Conservation (phyloP, 2,113 vertebrate species). For the Erpornis zantholeuca region DNA sequence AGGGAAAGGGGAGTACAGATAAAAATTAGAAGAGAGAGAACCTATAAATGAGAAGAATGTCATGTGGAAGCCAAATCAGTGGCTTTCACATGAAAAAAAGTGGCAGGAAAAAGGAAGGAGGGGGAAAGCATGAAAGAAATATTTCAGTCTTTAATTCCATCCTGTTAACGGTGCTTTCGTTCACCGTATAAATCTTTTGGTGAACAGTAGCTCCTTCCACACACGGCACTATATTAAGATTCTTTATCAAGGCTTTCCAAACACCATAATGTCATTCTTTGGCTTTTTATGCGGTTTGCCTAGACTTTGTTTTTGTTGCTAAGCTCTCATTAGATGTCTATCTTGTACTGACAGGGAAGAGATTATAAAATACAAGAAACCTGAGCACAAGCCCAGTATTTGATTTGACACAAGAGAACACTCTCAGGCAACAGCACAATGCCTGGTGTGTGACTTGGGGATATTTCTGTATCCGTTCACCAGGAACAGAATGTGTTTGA, state of each 20-base stretch:
- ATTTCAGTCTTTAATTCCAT: neutral
- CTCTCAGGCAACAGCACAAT: neutral
- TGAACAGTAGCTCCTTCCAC: neutral
- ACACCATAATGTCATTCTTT: neutral
- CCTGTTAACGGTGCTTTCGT: neutral
- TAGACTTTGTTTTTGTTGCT: neutral
- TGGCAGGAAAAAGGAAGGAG: neutral
- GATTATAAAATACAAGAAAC: neutral
- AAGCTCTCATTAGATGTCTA: neutral
- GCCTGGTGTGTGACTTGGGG: neutral
- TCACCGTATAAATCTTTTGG: neutral
- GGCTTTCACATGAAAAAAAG: neutral
- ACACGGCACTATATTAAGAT: neutral
- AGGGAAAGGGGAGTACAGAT: neutral
- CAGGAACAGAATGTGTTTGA: neutral
- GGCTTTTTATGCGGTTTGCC: neutral
- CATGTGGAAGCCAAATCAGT: neutral
- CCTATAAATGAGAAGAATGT: neutral
- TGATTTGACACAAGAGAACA: neutral
- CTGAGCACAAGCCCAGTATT: neutral
- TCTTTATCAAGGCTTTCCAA: slow-evolving; percentile 5
- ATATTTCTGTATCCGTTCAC: fast-evolving
- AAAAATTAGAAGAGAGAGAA: neutral
- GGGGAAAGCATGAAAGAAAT: neutral
- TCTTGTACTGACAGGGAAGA: neutral